Evolutionary conservation across 2,888 invertebrate species (phyloP), one percentile per base, ranked within the genome.

Genomic region (Polydrusus pterygomalis): DNA sequence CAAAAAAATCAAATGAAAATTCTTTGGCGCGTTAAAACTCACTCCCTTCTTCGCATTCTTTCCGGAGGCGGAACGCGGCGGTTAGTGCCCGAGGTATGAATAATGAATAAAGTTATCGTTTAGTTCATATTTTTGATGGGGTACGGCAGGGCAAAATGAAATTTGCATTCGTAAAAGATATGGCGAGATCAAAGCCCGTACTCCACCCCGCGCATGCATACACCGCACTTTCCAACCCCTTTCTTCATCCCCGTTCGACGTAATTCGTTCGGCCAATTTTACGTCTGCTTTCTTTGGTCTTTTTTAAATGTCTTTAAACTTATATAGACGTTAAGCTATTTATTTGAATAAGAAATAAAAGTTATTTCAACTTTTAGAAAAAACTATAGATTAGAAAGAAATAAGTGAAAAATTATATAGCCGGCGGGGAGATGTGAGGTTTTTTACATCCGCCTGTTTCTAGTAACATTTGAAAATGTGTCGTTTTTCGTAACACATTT

Each of bases 81-180:
- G 78, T 78, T 77, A 78, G 78, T 82, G 87, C 87, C 86, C 83
- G 87, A 87, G 88, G 89, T 88, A 90, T 90, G 89, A 90, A 90
- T 90, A 90, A 90, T 90, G 90, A 90, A 90, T 89, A 88, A 85
- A 88, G 89, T 90, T 90, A 90, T 90, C 90, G 90, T 90, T 90
- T 90, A 90, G 90, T 89, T 90, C 89, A 90, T 90, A 90, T 90
- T 90, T 90, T 89, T 88, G 88, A 88, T 88, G 88, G 88, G 87
- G 87, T 87, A 87, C 86, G 87, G 87, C 86, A 87, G 85, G 85
- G 87, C 85, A 85, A 88, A 88, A 88, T 88, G 88, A 87, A 88
- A 88, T 88, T 88, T 88, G 88, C 88, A 88, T 88, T 86, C 87
- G 88, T 88, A 88, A 88, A 88, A 88, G 88, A 88, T 87, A 88